These are phyloP conservation scores for Baryphthengus martii DNA, from an alignment of 2,113 vertebrate species.

Conservation along the genomic window DNA sequence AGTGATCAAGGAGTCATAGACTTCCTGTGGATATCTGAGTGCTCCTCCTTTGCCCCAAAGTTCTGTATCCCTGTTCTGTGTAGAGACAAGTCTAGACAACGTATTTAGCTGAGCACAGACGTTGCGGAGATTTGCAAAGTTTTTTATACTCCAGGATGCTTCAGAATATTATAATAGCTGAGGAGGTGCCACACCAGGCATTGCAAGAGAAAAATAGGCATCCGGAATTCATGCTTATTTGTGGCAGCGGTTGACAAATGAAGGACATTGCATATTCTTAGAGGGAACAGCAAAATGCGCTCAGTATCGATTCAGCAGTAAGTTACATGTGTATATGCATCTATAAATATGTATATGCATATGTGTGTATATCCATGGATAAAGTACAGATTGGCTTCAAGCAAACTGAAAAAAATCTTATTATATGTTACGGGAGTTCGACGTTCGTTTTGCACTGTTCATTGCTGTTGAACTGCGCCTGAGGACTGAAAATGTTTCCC, in stretches of 20 bases:
- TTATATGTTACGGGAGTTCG: background rate
- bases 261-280: background rate
- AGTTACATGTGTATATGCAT: background rate
- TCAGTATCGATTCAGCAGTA: background rate
- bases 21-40: background rate
- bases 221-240: background rate
- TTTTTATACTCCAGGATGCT: background rate
- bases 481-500: conserved; percentile 28
- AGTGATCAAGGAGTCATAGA: background rate
- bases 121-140: background rate
- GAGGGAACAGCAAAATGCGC: background rate
- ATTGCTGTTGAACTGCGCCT: background rate
- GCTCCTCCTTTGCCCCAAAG: background rate
- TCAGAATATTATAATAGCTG: background rate
- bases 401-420: background rate
- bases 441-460: conserved; percentile 15
- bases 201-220: background rate
- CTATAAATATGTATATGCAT: background rate
- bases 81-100: background rate
- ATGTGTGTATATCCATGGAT: background rate
- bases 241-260: background rate
- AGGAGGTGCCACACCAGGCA: background rate
- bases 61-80: background rate
- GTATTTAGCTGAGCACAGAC: background rate
- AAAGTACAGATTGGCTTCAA: background rate